A percentile compares a stretch with the other conserved stretches of the same genome.
These are phyloP conservation scores for Meles meles DNA, from an alignment of 2,113 vertebrate genomes.

Conservation along the genomic window DNA sequence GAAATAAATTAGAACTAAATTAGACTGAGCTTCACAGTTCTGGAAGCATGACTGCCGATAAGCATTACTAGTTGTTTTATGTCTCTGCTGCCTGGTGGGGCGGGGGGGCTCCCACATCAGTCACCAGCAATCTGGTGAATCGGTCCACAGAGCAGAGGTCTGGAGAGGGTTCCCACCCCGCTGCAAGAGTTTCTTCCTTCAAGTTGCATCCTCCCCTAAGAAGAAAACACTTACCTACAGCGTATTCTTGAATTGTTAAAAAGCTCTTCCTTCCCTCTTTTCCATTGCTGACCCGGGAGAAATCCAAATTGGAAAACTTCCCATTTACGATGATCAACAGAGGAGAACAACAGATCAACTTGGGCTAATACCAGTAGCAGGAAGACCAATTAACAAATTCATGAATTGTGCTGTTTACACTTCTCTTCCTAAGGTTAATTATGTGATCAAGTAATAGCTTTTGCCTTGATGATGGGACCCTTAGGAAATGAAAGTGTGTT, in stretches of 20 bases:
- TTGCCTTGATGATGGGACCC: slow-evolving; percentile 69
- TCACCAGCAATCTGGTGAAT: background rate
- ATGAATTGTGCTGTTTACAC: slow-evolving; percentile 70
- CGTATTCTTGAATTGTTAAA: background rate
- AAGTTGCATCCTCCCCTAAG: background rate
- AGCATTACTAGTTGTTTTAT: slow-evolving; percentile 25
- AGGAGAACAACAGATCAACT: slow-evolving; percentile 55
- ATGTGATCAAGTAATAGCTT: slow-evolving; percentile 71
- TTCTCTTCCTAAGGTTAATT: slow-evolving; percentile 74
- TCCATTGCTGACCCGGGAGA: background rate
- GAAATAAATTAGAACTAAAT: slow-evolving; percentile 69
- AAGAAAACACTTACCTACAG: background rate
- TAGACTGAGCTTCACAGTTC: slow-evolving; percentile 53
- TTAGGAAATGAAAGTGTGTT: slow-evolving; percentile 69
- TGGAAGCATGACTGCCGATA: slow-evolving; percentile 17
- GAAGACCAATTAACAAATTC: slow-evolving; percentile 70
- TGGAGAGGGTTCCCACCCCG: background rate
- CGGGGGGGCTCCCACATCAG: background rate
- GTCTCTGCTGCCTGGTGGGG: background rate
- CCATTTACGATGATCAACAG: slow-evolving; percentile 40
- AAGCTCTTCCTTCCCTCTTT: background rate
- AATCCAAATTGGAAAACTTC: slow-evolving; percentile 52
- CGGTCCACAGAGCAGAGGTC: background rate
- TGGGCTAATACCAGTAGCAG: slow-evolving; percentile 54
- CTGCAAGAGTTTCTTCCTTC: background rate